Evolutionary conservation across 2,888 invertebrate species (phyloP).

Genomic region (Melitaea athalia): DNA sequence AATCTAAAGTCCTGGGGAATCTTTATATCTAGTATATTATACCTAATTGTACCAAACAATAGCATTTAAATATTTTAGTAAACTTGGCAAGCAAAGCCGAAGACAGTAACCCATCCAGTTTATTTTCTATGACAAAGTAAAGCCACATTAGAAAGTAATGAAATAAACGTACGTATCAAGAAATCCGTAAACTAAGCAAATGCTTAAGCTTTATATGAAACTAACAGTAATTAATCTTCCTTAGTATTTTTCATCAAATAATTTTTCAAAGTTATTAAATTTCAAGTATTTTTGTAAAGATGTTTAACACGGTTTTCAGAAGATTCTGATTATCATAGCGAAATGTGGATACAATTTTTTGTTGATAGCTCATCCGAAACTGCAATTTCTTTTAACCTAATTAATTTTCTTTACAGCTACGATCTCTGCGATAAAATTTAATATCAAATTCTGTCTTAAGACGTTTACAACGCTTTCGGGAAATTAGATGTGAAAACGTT

Average conservation of each 20-base stretch:
- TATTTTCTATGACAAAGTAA: not conserved
- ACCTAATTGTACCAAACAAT: too few relatives aligned
- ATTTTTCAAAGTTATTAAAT: not conserved
- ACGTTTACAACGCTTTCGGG: constrained; percentile 20
- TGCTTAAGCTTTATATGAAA: not conserved
- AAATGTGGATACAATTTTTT: constrained; percentile 28
- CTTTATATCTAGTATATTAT: too few relatives aligned
- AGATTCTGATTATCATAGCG: not conserved
- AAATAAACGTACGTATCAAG: not conserved
- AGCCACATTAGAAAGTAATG: not conserved
- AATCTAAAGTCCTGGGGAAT: too few relatives aligned
- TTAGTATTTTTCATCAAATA: constrained; percentile 8
- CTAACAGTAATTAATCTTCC: constrained; percentile 8
- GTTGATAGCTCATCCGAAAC: constrained; percentile 32
- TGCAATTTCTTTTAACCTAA: constrained; percentile 41
- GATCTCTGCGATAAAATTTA: constrained; percentile 34
- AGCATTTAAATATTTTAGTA: too few relatives aligned
- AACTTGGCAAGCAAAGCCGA: too few relatives aligned
- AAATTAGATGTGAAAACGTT: constrained; percentile 20
- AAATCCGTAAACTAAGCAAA: not conserved
- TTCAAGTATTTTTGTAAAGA: constrained; percentile 2
- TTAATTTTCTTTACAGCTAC: constrained; percentile 39
- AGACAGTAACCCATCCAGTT: not conserved
- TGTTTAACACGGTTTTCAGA: not conserved
- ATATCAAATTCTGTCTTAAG: constrained; percentile 23